phyloP scores from a whole-genome alignment of 2,797 vertebrate species.

The Pyrocephalus nanus region DNA sequence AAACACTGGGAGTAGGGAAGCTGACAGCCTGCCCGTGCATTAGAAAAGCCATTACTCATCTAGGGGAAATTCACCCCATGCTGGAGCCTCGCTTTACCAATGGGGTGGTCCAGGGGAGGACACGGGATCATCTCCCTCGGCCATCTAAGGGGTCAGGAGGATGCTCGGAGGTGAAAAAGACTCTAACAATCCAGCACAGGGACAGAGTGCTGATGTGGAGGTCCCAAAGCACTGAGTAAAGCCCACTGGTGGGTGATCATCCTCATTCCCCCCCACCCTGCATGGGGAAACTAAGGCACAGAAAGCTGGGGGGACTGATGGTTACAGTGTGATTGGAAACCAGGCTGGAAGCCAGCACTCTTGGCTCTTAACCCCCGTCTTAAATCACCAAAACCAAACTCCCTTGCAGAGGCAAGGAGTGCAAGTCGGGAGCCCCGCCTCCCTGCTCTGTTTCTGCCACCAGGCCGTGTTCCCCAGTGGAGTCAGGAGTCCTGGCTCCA shows the following conservation, averaged over 20 bases:
- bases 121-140: conserved; percentile 26
- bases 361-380: not conserved
- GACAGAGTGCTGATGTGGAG: not conserved
- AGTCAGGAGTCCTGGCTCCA: not conserved
- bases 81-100: conserved; percentile 27
- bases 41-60: conserved; percentile 89
- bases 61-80: conserved; percentile 64
- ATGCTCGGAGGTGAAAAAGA: conserved; percentile 2
- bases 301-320: not conserved
- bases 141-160: not conserved
- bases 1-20: conserved; percentile 83
- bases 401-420: not conserved
- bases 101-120: conserved; percentile 56
- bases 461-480: not conserved
- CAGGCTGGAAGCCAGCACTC: not conserved
- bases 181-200: not conserved
- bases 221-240: not conserved
- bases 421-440: not conserved
- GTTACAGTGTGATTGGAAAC: not conserved
- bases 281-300: not conserved
- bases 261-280: not conserved
- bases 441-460: not conserved
- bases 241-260: not conserved
- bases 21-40: conserved; percentile 89
- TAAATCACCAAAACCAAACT: not conserved